phyloP scores from a whole-genome alignment of 2,113 vertebrate genomes.

The Cyprinodon tularosa region DNA sequence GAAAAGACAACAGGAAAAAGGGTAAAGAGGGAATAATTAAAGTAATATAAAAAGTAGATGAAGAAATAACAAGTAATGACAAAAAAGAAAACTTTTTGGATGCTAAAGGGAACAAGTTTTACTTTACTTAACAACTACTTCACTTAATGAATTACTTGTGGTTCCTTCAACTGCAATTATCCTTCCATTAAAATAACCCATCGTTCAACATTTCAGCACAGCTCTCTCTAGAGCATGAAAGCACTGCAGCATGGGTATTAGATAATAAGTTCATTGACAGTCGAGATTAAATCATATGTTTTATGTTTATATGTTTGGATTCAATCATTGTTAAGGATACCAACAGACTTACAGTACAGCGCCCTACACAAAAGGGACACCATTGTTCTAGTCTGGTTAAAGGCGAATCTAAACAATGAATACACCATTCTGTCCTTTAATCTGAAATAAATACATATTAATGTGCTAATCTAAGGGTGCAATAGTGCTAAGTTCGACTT shows the following conservation, averaged over 20 bases:
- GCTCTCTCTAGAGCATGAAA: slow-evolving; percentile 30
- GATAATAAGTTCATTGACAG: slow-evolving; percentile 17
- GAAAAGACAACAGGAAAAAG: slow-evolving; percentile 5
- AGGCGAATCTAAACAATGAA: slow-evolving; percentile 53
- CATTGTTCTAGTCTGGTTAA: slow-evolving; percentile 20
- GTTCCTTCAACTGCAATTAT: slow-evolving; percentile 23
- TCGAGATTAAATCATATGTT: slow-evolving; percentile 28
- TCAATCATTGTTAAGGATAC: slow-evolving; percentile 15
- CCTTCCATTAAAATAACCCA: slow-evolving; percentile 38
- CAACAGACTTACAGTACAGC: not conserved
- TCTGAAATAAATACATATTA: not conserved
- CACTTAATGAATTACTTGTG: not conserved
- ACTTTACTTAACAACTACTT: not conserved
- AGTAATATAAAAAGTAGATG: not conserved
- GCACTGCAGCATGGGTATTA: not conserved
- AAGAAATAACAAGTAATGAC: not conserved
- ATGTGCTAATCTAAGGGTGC: slow-evolving; percentile 22
- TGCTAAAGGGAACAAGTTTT: not conserved
- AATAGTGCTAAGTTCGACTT: slow-evolving; percentile 20
- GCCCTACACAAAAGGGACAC: slow-evolving; percentile 20
- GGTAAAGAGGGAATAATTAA: slow-evolving; percentile 2
- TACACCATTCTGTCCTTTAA: slow-evolving; percentile 44
- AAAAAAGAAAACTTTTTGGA: not conserved
- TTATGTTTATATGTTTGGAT: slow-evolving; percentile 26
- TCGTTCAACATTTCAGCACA: slow-evolving; percentile 23